Base-by-base conservation (phyloP, 92 coral and sea anemone species). In the Paramuricea clavata region DNA sequence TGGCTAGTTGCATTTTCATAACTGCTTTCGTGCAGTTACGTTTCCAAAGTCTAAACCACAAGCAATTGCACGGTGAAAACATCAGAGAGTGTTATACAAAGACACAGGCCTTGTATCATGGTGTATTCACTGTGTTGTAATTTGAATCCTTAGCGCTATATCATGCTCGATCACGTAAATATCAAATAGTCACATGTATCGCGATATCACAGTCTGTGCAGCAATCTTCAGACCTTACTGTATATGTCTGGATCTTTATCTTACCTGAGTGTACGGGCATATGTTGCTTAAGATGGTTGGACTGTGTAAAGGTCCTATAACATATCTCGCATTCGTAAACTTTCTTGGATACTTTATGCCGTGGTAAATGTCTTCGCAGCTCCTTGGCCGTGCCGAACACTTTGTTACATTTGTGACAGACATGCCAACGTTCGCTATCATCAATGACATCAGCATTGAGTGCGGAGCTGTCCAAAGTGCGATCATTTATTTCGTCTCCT, bases 191-290 rank as follows among this genome's bases (percentile, higher is more conserved):
- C 42, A 36, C 42, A 47, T 47, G 52, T 15, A 54, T 19, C n/a
- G 26, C 7, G 62, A 54, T 54, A 54, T 54, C 26, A 54, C 62
- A 54, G 2, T 17, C 7, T 47, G 19, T 17, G 54, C 1, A 17
- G 7, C 54, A 47, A 47, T 47, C 54, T 47, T 54, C 19, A 2
- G 62, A 54, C 62, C 23, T 54, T 6, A 10, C 27, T 19, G 22
- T 6, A 10, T 0, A 2, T 65, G 7, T 12, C 44, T 21, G 28
- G 13, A 65, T 65, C n/a, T 65, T 16, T n/a, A 49, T n/a, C 56
- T 41, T 61, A 79, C 84, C 84, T 79, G 84, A 79, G 36, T 79
- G 84, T 1, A 79, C 84, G 0, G 84, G 84, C 84, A 79, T 79
- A 49, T 79, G 84, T 36, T 79, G 84, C 26, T 79, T 79, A 12